Evolutionary conservation across 2,888 invertebrate species (phyloP), one percentile per base, ranked within the genome.

Genomic region (Cataglyphis albicans): DNA sequence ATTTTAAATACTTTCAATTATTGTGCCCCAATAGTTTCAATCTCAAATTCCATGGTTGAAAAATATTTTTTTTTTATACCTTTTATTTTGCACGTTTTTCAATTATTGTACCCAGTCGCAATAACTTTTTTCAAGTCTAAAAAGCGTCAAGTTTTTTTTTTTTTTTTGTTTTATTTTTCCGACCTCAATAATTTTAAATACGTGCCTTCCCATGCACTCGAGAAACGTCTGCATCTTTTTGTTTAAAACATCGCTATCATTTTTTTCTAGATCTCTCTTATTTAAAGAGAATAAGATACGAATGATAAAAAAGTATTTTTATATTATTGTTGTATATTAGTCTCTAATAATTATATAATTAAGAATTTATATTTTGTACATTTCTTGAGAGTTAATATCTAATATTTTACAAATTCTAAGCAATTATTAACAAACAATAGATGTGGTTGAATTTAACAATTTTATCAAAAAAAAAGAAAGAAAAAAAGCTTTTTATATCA

Each of bases 1-100:
- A 72, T 48, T 72, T 80, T 70, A 72, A 80, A 44, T 44, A 32
- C 59, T 70, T 78, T 80, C 78, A 78, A 78, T 78, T 70, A 78
- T 70, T 70, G 25, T 18, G 70, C 32, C 15, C 18, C 18, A 18
- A 44, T 78, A 70, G 48, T 59, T 44, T 35, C 35, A 44, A 68
- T 25, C 38, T 52, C n/a, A n/a, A 52, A 73, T 61, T 52, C n/a
- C 25, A 41, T 9, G 32, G n/a, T 21, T 70, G 18, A 59, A 38
- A 70, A 78, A 44, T 41, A 7, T n/a, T 57, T 1, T 32, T 59
- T 18, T 25, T 38, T 61, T 52, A 25, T 52, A 15, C 18, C 15
- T 29, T 25, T 15, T 10, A 57, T 59, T 35, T 72, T 12, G 32
- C n/a, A 44, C 44, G 18, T 48, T 70, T 57, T 76, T n/a, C 75